Evolutionary conservation across 2,113 vertebrate species (phyloP).

Genomic region (Piaya cayana): DNA sequence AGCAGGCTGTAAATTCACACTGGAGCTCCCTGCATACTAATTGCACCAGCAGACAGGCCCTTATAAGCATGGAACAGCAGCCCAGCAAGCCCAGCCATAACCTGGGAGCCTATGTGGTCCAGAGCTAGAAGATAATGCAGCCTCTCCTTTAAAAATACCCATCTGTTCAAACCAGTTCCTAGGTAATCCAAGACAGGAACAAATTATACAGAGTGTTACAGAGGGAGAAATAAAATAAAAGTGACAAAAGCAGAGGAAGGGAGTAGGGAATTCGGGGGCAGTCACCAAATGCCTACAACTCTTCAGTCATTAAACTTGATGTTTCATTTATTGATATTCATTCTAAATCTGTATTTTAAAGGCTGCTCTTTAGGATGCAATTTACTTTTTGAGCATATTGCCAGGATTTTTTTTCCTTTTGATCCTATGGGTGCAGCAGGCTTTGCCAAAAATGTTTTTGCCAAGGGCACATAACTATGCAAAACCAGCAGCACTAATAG

Average conservation of each 20-base stretch:
- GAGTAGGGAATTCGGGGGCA: not conserved
- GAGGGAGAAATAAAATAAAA: not conserved
- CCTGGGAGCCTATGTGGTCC: not conserved
- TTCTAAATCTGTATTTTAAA: constrained; percentile 10
- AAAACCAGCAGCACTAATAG: constrained; percentile 38
- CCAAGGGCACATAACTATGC: not conserved
- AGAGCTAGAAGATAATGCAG: not conserved
- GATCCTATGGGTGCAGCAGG: constrained; percentile 17
- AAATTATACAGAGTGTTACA: not conserved
- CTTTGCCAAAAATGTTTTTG: constrained; percentile 52
- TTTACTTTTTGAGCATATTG: constrained; percentile 26
- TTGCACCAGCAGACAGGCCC: not conserved
- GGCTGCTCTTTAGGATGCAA: constrained; percentile 24
- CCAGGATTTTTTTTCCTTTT: constrained; percentile 34
- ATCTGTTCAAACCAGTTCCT: not conserved
- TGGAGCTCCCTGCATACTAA: not conserved
- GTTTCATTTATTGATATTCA: not conserved
- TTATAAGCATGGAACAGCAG: not conserved
- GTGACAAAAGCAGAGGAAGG: not conserved
- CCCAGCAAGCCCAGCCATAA: not conserved
- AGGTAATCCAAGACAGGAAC: not conserved
- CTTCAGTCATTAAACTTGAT: not conserved
- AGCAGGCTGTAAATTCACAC: not conserved
- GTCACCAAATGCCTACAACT: not conserved
- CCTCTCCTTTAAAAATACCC: not conserved